Base-by-base conservation (phyloP, 2,888 invertebrate genomes). In the Arctia plantaginis region DNA sequence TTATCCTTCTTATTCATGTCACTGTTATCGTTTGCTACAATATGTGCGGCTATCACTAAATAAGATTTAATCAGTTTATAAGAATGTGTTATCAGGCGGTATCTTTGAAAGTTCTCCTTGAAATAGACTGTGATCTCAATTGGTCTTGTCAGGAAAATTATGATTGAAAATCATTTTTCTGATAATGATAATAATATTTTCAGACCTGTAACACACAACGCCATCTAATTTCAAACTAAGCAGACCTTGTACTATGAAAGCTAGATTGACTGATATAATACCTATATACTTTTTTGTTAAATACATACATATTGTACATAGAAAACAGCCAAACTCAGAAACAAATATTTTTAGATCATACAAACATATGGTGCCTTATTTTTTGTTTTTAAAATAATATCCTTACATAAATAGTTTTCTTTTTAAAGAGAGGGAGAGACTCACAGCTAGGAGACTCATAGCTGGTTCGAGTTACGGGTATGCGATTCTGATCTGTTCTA, bases 31-130 rank as follows among this genome's bases (percentile, higher is more conserved):
- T 1, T 59, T 30, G 13, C 27, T 4, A 30, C 18, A 41, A 66
- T 44, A 27, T 27, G 20, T 30, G 39, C 6, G 27, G 66, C 44
- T 66, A 44, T 30, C 44, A 41, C 27, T 66, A 44, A 41, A 66
- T 66, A 66, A 27, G 41, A 44, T 44, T 66, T 66, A 44, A 66
- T 66, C 20, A 69, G 51, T n/a, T 55, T 69, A n/a, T 69, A 69
- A 35, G 35, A 33, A 15, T 59, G 39, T 59, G 35, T 44, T 59
- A 59, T 59, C 30, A 18, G 41, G 27, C 59, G 59, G 59, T 59
- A 23, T 41, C 35, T 1, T 62, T 55, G 23, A 23, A 66, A 55
- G 66, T 72, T 64, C 35, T 39, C 18, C 35, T 30, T 30, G 44
- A 20, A 44, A 44, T 47, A 67, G 3, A 41, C 41, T 67, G 27